Base-by-base conservation (phyloP, 2,888 invertebrate species). In the Drosophila diplacantha region DNA sequence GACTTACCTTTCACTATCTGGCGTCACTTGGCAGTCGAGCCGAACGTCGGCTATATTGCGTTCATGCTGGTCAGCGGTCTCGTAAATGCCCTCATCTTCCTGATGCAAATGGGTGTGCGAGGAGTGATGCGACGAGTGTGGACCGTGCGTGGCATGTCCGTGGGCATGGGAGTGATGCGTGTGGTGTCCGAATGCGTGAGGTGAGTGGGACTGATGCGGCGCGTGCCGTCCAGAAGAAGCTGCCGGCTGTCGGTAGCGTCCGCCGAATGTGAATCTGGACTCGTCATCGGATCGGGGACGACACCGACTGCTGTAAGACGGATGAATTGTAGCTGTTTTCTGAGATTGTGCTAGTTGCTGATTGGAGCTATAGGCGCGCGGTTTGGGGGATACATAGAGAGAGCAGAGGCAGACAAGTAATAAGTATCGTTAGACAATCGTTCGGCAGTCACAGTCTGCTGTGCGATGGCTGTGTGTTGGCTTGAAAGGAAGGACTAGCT, bases 1-100 rank as follows among this genome's bases (percentile, higher is more conserved):
- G 54, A 85, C 90, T 91, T 91, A 95, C 95, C 95, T 95, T 91
- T 94, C 95, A 89, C 95, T 95, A 88, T 95, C 95, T 79, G 95
- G 95, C 73, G 94, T 94, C 90, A 95, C 95, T 72, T 93, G 89
- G 62, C 93, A 91, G 61, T 91, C 92, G 54, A 86, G 80, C 57
- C 85, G 81, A 86, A 93, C 91, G 88, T 93, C 93, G 82, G 90
- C 89, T 84, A 91, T 90, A 39, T 81, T 80, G 86, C 92, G 90
- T 84, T 92, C 92, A 86, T 92, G 92, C 87, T 92, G 92, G 88
- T 93, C 93, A 77, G 95, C 95, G 85, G 94, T 94, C 90, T 95
- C 95, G 89, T 95, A 95, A 85, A 95, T 93, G 87, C 94, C 94
- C 89, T 95, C 95, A 86, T 95, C 95, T 87, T 94, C 94, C 86